A percentile compares a stretch with the other conserved stretches of the same genome.
phyloP scores from a whole-genome alignment of 2,113 vertebrate species.

The Prinia subflava region DNA sequence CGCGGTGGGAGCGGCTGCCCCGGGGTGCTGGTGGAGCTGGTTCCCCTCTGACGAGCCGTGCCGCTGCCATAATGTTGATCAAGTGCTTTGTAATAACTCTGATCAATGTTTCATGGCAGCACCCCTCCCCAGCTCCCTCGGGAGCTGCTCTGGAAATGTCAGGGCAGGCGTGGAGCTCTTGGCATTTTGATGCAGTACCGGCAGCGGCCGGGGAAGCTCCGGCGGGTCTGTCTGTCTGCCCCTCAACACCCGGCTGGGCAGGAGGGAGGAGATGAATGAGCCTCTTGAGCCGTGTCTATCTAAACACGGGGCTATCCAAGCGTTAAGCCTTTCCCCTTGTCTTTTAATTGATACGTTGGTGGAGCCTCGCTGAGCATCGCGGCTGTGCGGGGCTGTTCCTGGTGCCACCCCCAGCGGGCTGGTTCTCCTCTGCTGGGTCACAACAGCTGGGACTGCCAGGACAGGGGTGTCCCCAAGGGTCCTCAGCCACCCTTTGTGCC shows the following conservation, averaged over 20 bases:
- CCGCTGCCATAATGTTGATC: constrained; percentile 28
- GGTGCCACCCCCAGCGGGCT: accelerated
- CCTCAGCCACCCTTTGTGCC: neutral
- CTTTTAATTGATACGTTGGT: constrained; percentile 52
- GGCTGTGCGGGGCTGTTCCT: accelerated
- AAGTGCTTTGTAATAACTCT: constrained; percentile 53
- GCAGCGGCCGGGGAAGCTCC: constrained; percentile 23
- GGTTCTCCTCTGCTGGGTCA: accelerated
- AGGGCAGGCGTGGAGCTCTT: constrained; percentile 54
- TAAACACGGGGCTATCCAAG: constrained; percentile 26
- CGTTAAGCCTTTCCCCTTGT: constrained; percentile 14
- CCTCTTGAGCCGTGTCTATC: constrained; percentile 40
- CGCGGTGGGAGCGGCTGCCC: accelerated
- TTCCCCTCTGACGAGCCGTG: neutral
- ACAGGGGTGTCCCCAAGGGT: neutral
- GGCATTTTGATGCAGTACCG: constrained; percentile 44
- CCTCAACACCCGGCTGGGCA: constrained; percentile 12
- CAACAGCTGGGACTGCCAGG: neutral
- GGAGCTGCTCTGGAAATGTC: constrained; percentile 63
- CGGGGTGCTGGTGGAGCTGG: neutral
- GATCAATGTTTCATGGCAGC: constrained; percentile 60
- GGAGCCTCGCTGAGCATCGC: neutral
- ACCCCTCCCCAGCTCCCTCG: constrained; percentile 26
- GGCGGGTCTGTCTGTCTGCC: constrained; percentile 45
- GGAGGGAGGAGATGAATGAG: constrained; percentile 58